Base-by-base conservation (phyloP, 2,797 vertebrate genomes). In the Pangasius djambal region DNA sequence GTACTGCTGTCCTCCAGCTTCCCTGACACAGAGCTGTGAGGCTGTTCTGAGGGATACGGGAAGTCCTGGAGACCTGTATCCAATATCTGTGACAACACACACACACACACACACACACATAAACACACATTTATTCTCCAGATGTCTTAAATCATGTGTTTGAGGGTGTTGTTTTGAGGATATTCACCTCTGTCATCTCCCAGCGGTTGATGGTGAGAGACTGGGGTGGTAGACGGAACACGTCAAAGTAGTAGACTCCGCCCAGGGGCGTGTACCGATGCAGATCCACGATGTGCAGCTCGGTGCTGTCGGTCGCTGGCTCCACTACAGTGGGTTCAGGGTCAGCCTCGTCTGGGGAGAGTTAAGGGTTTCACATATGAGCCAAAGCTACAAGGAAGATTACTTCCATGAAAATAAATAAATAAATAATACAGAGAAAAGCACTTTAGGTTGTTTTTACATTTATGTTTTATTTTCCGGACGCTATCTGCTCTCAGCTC, bases 101-200 rank as follows among this genome's bases (percentile, higher is more conserved):
- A 61, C 44, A 48, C 57, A 61, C 44, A 88, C 63, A 88, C 20
- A 61, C n/a, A 44, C 18, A 78, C 15, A 79, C 9, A 7, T 1
- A 15, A 4, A 77, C 10, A 8, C 40, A 55, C 1, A 65, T 48
- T 20, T 48, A 85, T 16, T 12, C 52, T 70, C 48, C 57, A 13
- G 28, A 44, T 20, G 20, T 79, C 44, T 25, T 72, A 4, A 52
- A 1, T 87, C 40, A 48, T 70, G 22, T 44, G 22, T 6, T 13
- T 74, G 18, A 59, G 28, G 20, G 20, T 1, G 12, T 61, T 13
- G 63, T 82, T 61, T 82, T 13, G 8, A 18, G 20, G 31, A 77
- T 25, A 6, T n/a, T 91, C 88, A 98, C 98, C 96, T 98, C 94
- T 94, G 96, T 95, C 5, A 98, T 95, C 82, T 94, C 95, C 97